Evolutionary conservation across 1,140 invertebrate genomes (phyloP).

Genomic region (Zaprionus ghesquierei): DNA sequence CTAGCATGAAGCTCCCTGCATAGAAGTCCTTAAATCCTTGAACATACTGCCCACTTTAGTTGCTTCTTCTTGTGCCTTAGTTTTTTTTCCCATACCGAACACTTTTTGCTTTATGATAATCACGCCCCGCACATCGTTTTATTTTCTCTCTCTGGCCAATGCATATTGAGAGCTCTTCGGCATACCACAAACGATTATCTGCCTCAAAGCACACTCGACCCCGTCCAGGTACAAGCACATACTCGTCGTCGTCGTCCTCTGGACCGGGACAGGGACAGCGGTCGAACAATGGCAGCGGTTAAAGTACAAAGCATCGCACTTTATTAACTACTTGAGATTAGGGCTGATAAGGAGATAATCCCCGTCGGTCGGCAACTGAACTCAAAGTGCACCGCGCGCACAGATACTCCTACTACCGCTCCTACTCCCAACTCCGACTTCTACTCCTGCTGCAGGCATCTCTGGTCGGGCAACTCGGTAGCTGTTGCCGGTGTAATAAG

Average conservation of each 20-base stretch:
- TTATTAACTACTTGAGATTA: constrained; percentile 83
- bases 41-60: background rate
- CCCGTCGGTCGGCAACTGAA: constrained; percentile 61
- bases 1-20: background rate
- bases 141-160: constrained; percentile 16
- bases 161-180: constrained; percentile 54
- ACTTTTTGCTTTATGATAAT: constrained; percentile 55
- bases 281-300: constrained; percentile 70
- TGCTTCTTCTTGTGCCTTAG: background rate
- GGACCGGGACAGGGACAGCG: constrained; percentile 17
- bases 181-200: constrained; percentile 81
- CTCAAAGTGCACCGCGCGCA: constrained; percentile 57
- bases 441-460: background rate
- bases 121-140: constrained; percentile 16
- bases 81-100: background rate
- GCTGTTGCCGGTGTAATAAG: constrained; percentile 75
- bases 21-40: too few relatives aligned
- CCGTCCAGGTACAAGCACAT: constrained; percentile 9
- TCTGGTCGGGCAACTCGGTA: constrained; percentile 53
- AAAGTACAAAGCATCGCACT: constrained; percentile 81
- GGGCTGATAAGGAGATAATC: constrained; percentile 82
- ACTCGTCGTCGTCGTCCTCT: constrained; percentile 10
- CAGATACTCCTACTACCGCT: constrained; percentile 32
- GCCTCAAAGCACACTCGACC: constrained; percentile 66
- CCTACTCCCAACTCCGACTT: background rate